Evolutionary conservation across 1,140 invertebrate genomes (phyloP).

Genomic region (Xylocopa sonorina): DNA sequence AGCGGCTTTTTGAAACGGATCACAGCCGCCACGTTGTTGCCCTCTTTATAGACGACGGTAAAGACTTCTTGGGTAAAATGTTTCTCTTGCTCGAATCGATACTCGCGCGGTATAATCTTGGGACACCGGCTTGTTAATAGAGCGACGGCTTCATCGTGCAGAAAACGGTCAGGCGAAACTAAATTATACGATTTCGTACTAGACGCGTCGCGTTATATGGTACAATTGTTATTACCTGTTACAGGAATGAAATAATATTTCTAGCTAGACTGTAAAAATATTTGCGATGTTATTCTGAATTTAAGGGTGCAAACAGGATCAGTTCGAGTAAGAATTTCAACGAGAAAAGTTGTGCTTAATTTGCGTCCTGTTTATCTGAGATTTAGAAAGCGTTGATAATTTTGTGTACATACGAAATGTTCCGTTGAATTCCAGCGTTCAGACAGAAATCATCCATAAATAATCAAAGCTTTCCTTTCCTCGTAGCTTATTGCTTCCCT

Average conservation of each 20-base stretch:
- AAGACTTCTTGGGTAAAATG: slow-evolving; percentile 13
- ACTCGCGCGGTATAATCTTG: neutral
- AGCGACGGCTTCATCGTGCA: neutral
- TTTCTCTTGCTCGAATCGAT: slow-evolving; percentile 12
- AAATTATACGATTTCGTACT: neutral
- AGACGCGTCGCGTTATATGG: no score
- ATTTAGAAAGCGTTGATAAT: no score
- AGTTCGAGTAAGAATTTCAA: no score
- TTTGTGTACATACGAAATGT: neutral
- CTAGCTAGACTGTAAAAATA: no score
- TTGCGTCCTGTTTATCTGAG: no score
- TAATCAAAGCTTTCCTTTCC: neutral
- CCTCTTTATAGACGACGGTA: neutral
- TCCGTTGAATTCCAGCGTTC: neutral
- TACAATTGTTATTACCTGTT: no score
- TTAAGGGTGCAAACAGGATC: no score
- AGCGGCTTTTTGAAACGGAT: neutral
- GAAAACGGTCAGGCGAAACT: neutral
- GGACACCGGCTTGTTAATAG: neutral
- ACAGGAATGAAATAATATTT: no score
- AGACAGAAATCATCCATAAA: neutral
- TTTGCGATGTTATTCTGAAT: no score
- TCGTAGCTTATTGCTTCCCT: neutral
- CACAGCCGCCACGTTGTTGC: neutral
- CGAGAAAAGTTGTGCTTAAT: no score